Evolutionary conservation across 2,113 vertebrate species (phyloP).

Genomic region (Pteropus alecto): DNA sequence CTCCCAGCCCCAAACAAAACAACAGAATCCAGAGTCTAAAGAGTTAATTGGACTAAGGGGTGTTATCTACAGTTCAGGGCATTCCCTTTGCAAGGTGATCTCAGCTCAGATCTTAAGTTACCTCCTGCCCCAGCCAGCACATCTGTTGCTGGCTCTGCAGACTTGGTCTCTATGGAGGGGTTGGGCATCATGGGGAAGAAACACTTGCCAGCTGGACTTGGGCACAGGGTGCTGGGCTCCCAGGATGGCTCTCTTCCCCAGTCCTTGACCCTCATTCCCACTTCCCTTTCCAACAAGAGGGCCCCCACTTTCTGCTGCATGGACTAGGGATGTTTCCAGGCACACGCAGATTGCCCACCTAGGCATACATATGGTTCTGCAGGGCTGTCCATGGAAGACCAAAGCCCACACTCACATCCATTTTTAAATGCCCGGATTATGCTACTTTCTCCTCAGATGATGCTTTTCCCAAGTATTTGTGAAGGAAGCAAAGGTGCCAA

Average conservation of each 20-base stretch:
- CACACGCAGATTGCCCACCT: not conserved
- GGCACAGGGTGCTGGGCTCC: not conserved
- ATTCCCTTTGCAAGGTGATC: slow-evolving; percentile 72
- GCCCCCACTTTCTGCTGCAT: not conserved
- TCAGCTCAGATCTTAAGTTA: slow-evolving; percentile 67
- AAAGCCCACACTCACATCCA: not conserved
- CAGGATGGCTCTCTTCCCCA: not conserved
- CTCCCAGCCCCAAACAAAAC: not conserved
- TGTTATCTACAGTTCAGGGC: slow-evolving; percentile 54
- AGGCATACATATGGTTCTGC: not conserved
- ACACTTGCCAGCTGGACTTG: not conserved
- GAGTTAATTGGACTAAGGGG: slow-evolving; percentile 56
- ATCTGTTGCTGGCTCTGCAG: slow-evolving; percentile 57
- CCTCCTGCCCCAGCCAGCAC: slow-evolving; percentile 37
- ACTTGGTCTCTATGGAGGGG: slow-evolving; percentile 14
- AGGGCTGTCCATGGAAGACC: not conserved
- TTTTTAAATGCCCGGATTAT: not conserved
- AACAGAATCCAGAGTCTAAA: not conserved
- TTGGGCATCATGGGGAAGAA: not conserved
- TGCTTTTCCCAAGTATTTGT: not conserved
- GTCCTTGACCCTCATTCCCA: not conserved
- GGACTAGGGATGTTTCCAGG: not conserved
- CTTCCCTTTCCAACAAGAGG: not conserved
- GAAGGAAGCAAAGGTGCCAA: slow-evolving; percentile 11
- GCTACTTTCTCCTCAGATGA: not conserved